These are phyloP conservation scores for Danio aesculapii DNA, from an alignment of 2,797 vertebrate genomes.

Conservation along the genomic window DNA sequence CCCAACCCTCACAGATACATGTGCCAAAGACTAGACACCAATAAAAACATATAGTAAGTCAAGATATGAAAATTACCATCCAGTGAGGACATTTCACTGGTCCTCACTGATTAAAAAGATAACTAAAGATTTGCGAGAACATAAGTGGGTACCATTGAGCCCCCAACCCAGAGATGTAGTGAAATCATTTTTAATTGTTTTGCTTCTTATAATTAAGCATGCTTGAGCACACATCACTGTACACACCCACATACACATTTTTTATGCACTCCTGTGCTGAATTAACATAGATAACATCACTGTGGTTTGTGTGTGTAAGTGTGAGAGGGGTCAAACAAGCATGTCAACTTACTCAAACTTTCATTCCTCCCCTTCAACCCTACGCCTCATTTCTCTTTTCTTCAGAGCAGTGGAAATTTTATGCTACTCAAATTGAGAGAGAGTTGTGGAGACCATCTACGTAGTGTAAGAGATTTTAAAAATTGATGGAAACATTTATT, in stretches of 20 bases:
- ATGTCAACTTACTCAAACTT: conserved; percentile 21
- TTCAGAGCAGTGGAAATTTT: conserved; percentile 17
- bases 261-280: not conserved
- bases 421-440: conserved; percentile 1
- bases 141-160: too few relatives aligned
- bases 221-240: conserved; percentile 5
- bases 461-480: too few relatives aligned
- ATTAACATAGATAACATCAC: not conserved
- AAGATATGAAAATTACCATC: too few relatives aligned
- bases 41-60: too few relatives aligned
- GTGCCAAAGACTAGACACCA: too few relatives aligned
- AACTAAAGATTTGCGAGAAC: too few relatives aligned
- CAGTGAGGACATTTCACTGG: too few relatives aligned
- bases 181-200: too few relatives aligned
- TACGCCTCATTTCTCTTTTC: conserved; percentile 35
- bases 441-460: not conserved
- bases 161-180: too few relatives aligned
- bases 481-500: too few relatives aligned
- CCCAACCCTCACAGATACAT: too few relatives aligned
- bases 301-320: conserved; percentile 5
- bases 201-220: not conserved
- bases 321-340: conserved; percentile 9
- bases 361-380: conserved; percentile 13
- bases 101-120: too few relatives aligned
- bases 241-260: not conserved